Evolutionary conservation across 2,888 invertebrate species (phyloP).

Genomic region (Gerris lacustris): DNA sequence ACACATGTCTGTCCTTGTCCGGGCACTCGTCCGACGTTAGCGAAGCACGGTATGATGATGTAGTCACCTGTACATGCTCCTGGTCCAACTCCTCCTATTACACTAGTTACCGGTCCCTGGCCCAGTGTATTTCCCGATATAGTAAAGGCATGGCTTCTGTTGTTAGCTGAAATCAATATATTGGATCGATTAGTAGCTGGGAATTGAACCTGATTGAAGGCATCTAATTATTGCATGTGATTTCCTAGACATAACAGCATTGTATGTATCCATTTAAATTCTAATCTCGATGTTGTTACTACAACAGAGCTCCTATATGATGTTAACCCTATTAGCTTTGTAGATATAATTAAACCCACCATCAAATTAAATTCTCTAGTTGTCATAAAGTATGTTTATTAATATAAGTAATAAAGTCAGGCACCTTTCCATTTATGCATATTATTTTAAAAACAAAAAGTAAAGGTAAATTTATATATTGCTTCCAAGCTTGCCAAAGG

Average conservation of each 20-base stretch:
- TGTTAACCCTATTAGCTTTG: too few species aligned
- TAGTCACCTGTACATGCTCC: slow-evolving; percentile 66
- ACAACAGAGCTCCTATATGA: too few species aligned
- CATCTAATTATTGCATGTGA: not conserved
- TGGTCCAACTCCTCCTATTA: slow-evolving; percentile 54
- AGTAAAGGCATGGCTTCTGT: slow-evolving; percentile 60
- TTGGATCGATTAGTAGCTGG: not conserved
- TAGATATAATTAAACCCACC: too few species aligned
- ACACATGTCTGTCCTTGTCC: slow-evolving; percentile 51
- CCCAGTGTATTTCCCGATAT: slow-evolving; percentile 63
- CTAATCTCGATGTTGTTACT: too few species aligned
- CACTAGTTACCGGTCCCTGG: slow-evolving; percentile 48
- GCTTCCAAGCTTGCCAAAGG: too few species aligned
- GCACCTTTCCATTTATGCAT: too few species aligned
- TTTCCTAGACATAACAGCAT: not conserved
- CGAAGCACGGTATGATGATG: slow-evolving; percentile 65
- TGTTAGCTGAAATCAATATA: slow-evolving; percentile 45
- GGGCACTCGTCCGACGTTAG: slow-evolving; percentile 48
- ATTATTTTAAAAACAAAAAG: too few species aligned
- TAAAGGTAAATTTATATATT: too few species aligned
- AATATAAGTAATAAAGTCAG: too few species aligned
- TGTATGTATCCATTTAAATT: too few species aligned
- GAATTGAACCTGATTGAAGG: not conserved
- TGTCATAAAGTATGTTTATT: too few species aligned
- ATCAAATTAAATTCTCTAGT: too few species aligned